These are phyloP conservation scores for Ivindomyrus marchei DNA, from an alignment of 2,113 vertebrate genomes.

Conservation along the genomic window DNA sequence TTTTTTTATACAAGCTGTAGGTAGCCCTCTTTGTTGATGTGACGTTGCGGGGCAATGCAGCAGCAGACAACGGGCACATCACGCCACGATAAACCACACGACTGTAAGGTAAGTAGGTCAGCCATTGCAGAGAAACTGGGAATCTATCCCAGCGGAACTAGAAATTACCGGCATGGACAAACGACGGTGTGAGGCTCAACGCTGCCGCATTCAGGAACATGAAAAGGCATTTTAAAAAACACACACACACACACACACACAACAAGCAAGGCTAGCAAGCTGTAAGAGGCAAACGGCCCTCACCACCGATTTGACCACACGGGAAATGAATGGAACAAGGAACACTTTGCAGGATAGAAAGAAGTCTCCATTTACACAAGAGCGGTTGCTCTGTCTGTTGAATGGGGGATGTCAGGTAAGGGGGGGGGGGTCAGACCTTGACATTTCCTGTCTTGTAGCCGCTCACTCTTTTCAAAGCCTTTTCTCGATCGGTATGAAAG, in stretches of 20 bases:
- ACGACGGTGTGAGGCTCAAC: not conserved
- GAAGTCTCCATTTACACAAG: not conserved
- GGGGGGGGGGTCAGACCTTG: not conserved
- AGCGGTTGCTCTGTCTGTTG: not conserved
- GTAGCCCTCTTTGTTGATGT: not conserved
- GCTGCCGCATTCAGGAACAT: not conserved
- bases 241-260: not conserved
- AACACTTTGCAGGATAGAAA: not conserved
- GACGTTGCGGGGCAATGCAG: not conserved
- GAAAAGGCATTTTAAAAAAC: not conserved
- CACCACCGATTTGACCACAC: not conserved
- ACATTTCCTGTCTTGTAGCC: not conserved
- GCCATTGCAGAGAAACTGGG: not conserved
- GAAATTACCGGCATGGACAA: not conserved
- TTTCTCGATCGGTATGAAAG: not conserved
- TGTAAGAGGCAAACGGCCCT: slow-evolving; percentile 3
- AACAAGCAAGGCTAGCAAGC: not conserved
- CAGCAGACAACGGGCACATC: not conserved
- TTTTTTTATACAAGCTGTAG: not conserved
- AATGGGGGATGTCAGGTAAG: not conserved
- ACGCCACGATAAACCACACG: not conserved
- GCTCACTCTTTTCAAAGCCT: not conserved
- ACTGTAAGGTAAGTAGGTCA: not conserved
- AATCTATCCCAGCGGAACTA: not conserved
- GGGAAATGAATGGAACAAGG: not conserved